Base-by-base conservation (phyloP, 1,140 invertebrate species). In the Drosophila cardini region DNA sequence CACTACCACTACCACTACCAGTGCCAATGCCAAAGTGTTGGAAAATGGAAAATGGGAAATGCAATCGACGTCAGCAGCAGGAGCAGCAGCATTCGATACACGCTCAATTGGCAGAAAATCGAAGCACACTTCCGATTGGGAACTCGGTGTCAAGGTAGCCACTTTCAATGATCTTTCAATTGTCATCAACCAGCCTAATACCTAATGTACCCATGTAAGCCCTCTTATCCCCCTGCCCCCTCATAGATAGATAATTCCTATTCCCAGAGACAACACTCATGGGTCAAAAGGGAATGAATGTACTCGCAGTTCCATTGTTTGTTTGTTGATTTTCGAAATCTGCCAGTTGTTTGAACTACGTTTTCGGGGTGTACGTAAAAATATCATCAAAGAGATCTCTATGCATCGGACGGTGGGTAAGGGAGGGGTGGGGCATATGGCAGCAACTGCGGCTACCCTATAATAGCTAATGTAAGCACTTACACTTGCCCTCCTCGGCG, bases 401-500 rank as follows among this genome's bases (percentile, higher is more conserved):
- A 38, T 69, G 53, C 32, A 48, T 64, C 50, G 9, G 11, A 30
- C 21, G 2, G 50, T 6, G 9, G 5, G 9, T 2, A n/a, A 9
- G 43, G 26, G 34, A 18, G 0, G 6, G 8, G 11, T 15, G 9
- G 16, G n/a, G 50, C 10, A 36, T n/a, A 38, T 32, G 43, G 52
- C 52, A 21, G 52, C 52, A 55, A 38, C 30, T 53, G 64, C 46
- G 45, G 71, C 64, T 73, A 73, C 64, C 71, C 71, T 64, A 74
- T 80, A 90, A 90, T 81, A 73, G 80, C 85, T 81, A 89, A 79
- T 81, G 78, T 73, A 76, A 73, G 84, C 85, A 83, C 74, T 89
- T 53, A 57, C 73, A 64, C 71, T 82, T 79, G 72, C 32, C 69
- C 84, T 78, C 64, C 42, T 48, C 42, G 52, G 40, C 67, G 42